Percentiles rank a stretch among this genome's conserved stretches.
Evolutionary conservation across 2,797 vertebrate genomes (phyloP).

Genomic region (Heliangelus exortis): DNA sequence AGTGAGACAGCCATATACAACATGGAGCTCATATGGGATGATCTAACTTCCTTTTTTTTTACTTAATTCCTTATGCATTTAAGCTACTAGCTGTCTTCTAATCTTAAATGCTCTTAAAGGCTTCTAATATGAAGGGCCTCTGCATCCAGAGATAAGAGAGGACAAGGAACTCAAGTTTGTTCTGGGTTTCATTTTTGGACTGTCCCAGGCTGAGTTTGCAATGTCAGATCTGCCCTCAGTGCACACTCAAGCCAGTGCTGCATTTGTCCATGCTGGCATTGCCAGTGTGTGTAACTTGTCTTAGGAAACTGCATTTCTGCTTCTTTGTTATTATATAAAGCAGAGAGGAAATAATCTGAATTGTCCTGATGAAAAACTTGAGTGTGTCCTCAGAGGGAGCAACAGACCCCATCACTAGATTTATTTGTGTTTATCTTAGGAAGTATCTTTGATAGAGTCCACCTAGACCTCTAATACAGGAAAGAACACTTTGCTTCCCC

Average conservation of each 20-base stretch:
- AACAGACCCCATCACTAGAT: not conserved
- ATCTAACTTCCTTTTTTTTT: not conserved
- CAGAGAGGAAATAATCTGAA: not conserved
- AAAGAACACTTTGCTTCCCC: not conserved
- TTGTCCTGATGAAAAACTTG: not conserved
- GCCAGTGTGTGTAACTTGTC: not conserved
- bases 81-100: not conserved
- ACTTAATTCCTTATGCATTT: not conserved
- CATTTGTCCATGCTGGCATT: not conserved
- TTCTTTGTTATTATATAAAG: not conserved
- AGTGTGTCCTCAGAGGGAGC: not conserved
- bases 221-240: not conserved
- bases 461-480: not conserved
- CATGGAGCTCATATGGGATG: not conserved
- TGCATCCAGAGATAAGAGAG: not conserved
- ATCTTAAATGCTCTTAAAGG: not conserved
- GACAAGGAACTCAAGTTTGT: not conserved
- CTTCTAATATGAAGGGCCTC: not conserved
- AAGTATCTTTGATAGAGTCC: not conserved
- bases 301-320: not conserved
- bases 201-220: not conserved
- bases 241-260: not conserved
- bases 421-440: not conserved
- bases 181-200: not conserved
- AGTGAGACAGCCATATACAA: not conserved